These are phyloP conservation scores for Phengaris arion DNA, from an alignment of 2,888 invertebrate genomes.

Conservation along the genomic window DNA sequence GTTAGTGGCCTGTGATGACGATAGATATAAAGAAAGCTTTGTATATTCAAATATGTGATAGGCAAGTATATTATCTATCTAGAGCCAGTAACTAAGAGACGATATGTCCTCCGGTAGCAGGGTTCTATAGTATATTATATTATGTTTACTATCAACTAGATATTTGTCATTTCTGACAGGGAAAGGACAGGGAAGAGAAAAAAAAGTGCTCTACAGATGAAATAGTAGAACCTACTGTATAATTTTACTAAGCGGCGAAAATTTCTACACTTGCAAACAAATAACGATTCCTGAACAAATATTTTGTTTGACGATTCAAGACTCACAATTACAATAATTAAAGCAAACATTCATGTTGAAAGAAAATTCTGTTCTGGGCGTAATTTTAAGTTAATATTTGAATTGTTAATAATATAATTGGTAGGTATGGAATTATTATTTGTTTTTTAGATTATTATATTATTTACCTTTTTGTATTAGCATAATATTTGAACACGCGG, in stretches of 20 bases:
- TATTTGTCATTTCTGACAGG: not conserved
- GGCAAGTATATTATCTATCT: too few relatives aligned
- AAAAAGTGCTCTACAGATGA: slow-evolving; percentile 7
- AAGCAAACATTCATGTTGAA: not conserved
- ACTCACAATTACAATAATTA: not conserved
- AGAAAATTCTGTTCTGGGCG: not conserved
- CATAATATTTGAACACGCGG: too few relatives aligned
- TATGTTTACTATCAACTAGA: slow-evolving; percentile 6
- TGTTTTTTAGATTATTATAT: too few relatives aligned
- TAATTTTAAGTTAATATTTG: slow-evolving; percentile 3
- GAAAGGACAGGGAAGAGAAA: too few relatives aligned
- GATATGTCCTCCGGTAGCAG: not conserved
- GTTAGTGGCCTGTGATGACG: too few relatives aligned
- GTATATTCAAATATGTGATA: too few relatives aligned
- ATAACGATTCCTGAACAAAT: not conserved
- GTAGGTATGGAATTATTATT: not conserved
- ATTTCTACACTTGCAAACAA: not conserved
- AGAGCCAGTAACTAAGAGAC: not conserved
- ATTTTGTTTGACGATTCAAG: slow-evolving; percentile 4
- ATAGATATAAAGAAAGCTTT: too few relatives aligned
- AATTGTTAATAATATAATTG: not conserved
- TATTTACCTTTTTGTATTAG: too few relatives aligned
- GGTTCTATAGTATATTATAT: not conserved
- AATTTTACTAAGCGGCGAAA: slow-evolving; percentile 3
- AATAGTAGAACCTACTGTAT: slow-evolving; percentile 8